phyloP scores from a whole-genome alignment of 2,113 vertebrate species.

The Helogale parvula region DNA sequence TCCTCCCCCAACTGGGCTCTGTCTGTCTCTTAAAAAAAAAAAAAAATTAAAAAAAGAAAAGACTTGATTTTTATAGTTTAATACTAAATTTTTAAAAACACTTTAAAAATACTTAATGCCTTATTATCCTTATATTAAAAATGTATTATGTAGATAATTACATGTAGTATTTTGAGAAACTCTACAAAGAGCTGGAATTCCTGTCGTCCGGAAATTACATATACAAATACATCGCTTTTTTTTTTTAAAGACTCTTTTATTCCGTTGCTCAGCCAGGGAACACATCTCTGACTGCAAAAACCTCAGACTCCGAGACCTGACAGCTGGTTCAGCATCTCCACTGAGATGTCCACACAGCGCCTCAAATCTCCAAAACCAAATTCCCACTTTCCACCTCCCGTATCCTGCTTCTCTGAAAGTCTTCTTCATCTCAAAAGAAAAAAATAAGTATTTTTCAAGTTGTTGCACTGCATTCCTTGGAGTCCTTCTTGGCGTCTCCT shows the following conservation, averaged over 20 bases:
- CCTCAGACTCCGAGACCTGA: not conserved
- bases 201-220: not conserved
- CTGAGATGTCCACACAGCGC: not conserved
- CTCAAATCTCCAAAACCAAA: not conserved
- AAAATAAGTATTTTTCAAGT: not conserved
- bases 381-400: not conserved
- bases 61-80: not conserved
- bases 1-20: too few relatives aligned
- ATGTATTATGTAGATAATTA: not conserved
- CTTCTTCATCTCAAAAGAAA: not conserved
- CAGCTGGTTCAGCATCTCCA: not conserved
- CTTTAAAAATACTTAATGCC: not conserved
- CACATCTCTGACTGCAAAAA: not conserved
- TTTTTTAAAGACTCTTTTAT: not conserved
- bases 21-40: too few relatives aligned
- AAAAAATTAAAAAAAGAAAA: not conserved
- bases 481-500: not conserved
- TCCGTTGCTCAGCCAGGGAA: not conserved
- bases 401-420: not conserved
- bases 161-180: slow-evolving; percentile 23
- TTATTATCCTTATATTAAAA: slow-evolving; percentile 39
- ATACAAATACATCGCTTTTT: not conserved
- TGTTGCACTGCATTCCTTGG: not conserved
- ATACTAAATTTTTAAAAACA: slow-evolving; percentile 22
- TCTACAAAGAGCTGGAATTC: not conserved